phyloP scores from a whole-genome alignment of 2,888 invertebrate species.

The Neelides folsomi region DNA sequence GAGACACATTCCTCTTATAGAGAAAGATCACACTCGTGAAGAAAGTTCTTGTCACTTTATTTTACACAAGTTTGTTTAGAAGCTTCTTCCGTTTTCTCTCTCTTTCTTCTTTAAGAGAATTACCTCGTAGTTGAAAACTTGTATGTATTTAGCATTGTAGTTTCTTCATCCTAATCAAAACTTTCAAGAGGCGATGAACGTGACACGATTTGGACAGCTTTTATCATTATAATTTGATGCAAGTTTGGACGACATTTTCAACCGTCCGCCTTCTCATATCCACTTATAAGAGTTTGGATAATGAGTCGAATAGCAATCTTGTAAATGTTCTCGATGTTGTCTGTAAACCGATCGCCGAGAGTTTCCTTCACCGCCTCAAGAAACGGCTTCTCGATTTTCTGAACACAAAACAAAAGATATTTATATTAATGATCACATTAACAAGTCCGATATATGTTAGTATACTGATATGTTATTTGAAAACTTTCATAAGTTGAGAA shows the following conservation, averaged over 20 bases:
- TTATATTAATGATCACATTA: no score
- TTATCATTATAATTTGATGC: no score
- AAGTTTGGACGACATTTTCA: conserved; percentile 5
- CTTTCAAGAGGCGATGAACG: neutral
- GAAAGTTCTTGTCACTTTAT: no score
- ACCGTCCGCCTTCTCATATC: conserved; percentile 47
- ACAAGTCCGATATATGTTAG: no score
- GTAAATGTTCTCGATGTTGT: conserved; percentile 78
- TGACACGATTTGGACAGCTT: conserved; percentile 13
- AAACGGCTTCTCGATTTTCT: conserved; percentile 84
- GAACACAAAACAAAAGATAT: conserved; percentile 33
- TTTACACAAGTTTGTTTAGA: no score
- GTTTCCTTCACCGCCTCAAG: conserved; percentile 71
- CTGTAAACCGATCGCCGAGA: conserved; percentile 73
- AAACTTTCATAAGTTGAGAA: no score
- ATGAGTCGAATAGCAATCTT: conserved; percentile 75
- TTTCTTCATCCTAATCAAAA: neutral
- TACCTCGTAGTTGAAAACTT: no score
- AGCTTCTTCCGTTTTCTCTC: no score
- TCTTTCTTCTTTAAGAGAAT: no score
- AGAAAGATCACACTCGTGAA: no score
- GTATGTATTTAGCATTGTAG: neutral
- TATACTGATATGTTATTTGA: no score
- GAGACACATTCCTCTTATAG: no score
- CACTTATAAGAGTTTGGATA: conserved; percentile 65